phyloP scores from a whole-genome alignment of 2,888 invertebrate species.

The Athalia circularis region DNA sequence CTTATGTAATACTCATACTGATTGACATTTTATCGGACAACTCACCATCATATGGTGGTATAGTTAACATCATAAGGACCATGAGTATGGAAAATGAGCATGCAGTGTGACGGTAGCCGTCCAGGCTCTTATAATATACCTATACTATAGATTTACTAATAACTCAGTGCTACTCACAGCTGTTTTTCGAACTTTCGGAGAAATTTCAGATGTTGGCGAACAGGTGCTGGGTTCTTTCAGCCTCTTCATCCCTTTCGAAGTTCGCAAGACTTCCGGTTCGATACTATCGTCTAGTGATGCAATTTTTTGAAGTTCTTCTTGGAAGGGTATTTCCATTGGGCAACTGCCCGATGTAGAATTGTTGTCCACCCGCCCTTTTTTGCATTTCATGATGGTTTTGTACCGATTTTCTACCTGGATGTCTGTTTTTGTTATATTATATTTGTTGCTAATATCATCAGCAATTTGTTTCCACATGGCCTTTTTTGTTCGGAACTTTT shows the following conservation, averaged over 20 bases:
- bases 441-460: too few relatives aligned
- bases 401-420: slow-evolving; percentile 52
- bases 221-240: not conserved
- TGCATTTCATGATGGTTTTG: slow-evolving; percentile 53
- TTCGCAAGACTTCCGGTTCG: slow-evolving; percentile 53
- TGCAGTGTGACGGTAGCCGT: not conserved
- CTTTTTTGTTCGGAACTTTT: slow-evolving; percentile 51
- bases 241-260: slow-evolving; percentile 22
- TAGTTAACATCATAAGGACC: not conserved
- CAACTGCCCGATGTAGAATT: slow-evolving; percentile 49
- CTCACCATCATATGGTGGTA: not conserved
- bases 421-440: slow-evolving; percentile 42
- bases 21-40: not conserved
- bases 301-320: slow-evolving; percentile 53
- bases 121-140: not conserved
- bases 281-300: slow-evolving; percentile 53
- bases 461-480: slow-evolving; percentile 52
- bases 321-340: slow-evolving; percentile 47
- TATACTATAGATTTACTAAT: not conserved
- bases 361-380: slow-evolving; percentile 52
- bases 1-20: not conserved
- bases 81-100: not conserved
- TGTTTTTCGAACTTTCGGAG: not conserved
- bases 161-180: not conserved
- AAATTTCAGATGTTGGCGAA: not conserved